phyloP scores from a whole-genome alignment of 2,888 invertebrate genomes.

The Spialia ferax region DNA sequence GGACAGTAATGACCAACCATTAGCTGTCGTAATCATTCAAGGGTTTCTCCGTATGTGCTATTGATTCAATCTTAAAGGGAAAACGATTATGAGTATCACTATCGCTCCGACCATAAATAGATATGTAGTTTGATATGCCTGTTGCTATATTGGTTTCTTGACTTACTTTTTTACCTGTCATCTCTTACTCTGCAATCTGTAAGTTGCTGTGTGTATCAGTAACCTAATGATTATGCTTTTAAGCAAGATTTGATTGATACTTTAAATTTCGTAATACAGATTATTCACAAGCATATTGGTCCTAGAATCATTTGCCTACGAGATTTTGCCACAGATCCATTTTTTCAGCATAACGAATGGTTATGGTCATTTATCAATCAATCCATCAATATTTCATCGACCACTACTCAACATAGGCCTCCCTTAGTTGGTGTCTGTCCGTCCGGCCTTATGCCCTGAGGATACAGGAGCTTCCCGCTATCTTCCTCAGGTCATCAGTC shows the following conservation, averaged over 20 bases:
- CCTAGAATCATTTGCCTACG: too few species aligned
- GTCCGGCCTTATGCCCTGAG: too few species aligned
- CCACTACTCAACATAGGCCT: too few species aligned
- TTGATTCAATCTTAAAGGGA: slow-evolving; percentile 47
- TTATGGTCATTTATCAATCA: too few species aligned
- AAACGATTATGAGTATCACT: slow-evolving; percentile 45
- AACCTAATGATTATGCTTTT: slow-evolving; percentile 16
- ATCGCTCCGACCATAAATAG: slow-evolving; percentile 13
- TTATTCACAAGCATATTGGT: too few species aligned
- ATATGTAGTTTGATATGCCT: slow-evolving; percentile 9
- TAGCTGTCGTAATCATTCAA: slow-evolving; percentile 45
- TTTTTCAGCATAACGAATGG: too few species aligned
- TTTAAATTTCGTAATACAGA: too few species aligned
- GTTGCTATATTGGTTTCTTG: slow-evolving; percentile 32
- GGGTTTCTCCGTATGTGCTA: slow-evolving; percentile 38
- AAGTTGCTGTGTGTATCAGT: slow-evolving; percentile 8
- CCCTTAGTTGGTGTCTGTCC: too few species aligned
- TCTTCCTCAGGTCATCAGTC: too few species aligned
- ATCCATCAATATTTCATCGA: too few species aligned
- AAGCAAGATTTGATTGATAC: slow-evolving; percentile 4
- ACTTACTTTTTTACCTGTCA: slow-evolving; percentile 25
- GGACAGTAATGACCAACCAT: slow-evolving; percentile 60
- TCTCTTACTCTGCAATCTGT: slow-evolving; percentile 19
- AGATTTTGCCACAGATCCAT: too few species aligned
- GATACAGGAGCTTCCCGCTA: too few species aligned